These are phyloP conservation scores for Shargacucullia verbasci DNA, from an alignment of 2,888 invertebrate species.

Conservation along the genomic window DNA sequence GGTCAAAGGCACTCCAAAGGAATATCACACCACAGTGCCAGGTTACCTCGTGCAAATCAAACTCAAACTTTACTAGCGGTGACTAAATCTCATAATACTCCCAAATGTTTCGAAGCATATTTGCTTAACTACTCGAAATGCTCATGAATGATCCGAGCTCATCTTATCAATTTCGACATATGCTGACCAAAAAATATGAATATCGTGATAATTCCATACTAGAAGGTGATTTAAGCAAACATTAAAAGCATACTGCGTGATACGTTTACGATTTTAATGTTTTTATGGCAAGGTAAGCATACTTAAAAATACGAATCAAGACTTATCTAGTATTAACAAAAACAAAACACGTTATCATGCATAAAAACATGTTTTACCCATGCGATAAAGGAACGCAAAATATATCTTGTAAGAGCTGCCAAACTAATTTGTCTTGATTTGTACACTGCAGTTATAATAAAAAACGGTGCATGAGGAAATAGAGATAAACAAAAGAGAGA, in stretches of 20 bases:
- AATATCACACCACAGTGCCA: constrained; percentile 55
- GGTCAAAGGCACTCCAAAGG: constrained; percentile 57
- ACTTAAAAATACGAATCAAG: too few species aligned
- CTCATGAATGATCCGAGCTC: constrained; percentile 57
- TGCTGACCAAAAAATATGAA: constrained; percentile 85
- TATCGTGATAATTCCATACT: constrained; percentile 70
- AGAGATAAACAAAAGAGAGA: constrained; percentile 15
- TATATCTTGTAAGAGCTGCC: constrained; percentile 8
- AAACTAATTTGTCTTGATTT: constrained; percentile 10
- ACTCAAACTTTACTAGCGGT: constrained; percentile 71
- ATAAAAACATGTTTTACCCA: constrained; percentile 20
- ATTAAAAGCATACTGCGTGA: constrained; percentile 36
- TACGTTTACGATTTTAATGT: neutral
- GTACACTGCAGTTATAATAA: constrained; percentile 23
- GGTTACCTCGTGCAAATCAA: constrained; percentile 73
- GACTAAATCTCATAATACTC: constrained; percentile 52
- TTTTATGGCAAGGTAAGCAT: constrained; percentile 19
- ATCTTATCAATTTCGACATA: constrained; percentile 36
- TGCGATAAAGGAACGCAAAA: constrained; percentile 7
- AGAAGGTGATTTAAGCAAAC: constrained; percentile 53
- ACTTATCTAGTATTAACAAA: constrained; percentile 21
- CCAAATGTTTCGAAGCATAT: constrained; percentile 58
- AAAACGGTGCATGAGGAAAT: constrained; percentile 28
- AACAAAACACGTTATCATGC: constrained; percentile 16
- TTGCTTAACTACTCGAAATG: constrained; percentile 66